A percentile compares a stretch with the other conserved stretches of the same genome.
Evolutionary conservation across 2,113 vertebrate species (phyloP).

Genomic region (Pteronura brasiliensis): DNA sequence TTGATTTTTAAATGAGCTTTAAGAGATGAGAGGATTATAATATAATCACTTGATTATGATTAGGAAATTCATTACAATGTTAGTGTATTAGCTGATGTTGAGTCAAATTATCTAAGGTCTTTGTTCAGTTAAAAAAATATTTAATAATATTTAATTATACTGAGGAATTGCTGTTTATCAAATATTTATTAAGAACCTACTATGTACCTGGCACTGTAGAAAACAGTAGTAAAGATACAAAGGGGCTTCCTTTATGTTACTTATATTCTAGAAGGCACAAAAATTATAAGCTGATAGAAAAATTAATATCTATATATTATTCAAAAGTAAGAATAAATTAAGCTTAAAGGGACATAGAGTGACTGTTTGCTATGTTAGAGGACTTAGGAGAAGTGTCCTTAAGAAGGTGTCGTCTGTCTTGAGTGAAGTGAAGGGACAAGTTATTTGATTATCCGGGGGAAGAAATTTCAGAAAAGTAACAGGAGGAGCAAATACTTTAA

Average conservation of each 20-base stretch:
- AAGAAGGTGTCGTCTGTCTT: neutral
- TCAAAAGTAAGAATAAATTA: neutral
- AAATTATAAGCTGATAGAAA: neutral
- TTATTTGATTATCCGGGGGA: neutral
- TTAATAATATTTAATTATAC: neutral
- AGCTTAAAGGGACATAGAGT: neutral
- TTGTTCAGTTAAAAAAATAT: neutral
- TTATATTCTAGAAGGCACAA: neutral
- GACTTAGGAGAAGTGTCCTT: neutral
- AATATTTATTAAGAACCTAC: neutral
- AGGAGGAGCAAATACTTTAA: neutral
- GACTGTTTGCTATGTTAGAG: neutral
- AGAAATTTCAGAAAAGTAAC: neutral
- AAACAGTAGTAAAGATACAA: neutral
- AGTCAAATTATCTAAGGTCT: neutral
- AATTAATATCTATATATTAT: neutral
- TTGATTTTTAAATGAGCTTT: neutral
- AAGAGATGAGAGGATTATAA: neutral
- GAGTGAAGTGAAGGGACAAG: neutral
- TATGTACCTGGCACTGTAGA: neutral
- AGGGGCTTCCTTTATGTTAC: neutral
- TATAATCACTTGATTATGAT: neutral
- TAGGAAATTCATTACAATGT: neutral
- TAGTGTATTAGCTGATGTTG: neutral
- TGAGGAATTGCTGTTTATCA: neutral